Percentiles rank a stretch among this genome's conserved stretches.
Evolutionary conservation across 2,888 invertebrate genomes (phyloP).

Genomic region (Argyra leucocephala): DNA sequence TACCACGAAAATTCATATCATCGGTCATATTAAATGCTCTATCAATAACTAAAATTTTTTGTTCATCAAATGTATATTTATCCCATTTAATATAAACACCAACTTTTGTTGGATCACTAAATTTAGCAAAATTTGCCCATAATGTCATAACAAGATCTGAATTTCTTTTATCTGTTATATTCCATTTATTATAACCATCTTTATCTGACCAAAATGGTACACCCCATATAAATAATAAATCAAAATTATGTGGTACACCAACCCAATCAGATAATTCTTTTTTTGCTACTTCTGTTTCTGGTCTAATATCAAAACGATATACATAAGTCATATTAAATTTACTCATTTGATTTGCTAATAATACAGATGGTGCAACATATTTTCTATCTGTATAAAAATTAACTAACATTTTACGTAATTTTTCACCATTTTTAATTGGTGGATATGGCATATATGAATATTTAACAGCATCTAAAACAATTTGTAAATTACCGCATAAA

Average conservation of each 20-base stretch:
- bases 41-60: constrained; percentile 64
- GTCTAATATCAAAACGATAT: constrained; percentile 68
- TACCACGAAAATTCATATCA: constrained; percentile 62
- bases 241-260: constrained; percentile 70
- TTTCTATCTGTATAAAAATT: constrained; percentile 67
- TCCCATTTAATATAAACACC: constrained; percentile 70
- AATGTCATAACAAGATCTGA: constrained; percentile 72
- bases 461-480: constrained; percentile 61
- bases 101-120: constrained; percentile 59
- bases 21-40: constrained; percentile 69
- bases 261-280: constrained; percentile 67
- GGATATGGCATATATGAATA: constrained; percentile 67
- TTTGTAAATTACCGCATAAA: constrained; percentile 54
- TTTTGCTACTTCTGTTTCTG: constrained; percentile 54
- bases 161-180: constrained; percentile 64
- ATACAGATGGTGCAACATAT: constrained; percentile 61
- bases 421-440: constrained; percentile 51
- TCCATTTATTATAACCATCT: constrained; percentile 56
- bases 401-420: constrained; percentile 56
- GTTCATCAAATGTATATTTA: constrained; percentile 55
- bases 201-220: constrained; percentile 61
- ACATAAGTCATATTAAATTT: constrained; percentile 51
- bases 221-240: constrained; percentile 73
- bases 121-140: constrained; percentile 69
- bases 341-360: constrained; percentile 57